Conservation (phyloP, 2,888 invertebrate species). For the Phaedon cochleariae region DNA sequence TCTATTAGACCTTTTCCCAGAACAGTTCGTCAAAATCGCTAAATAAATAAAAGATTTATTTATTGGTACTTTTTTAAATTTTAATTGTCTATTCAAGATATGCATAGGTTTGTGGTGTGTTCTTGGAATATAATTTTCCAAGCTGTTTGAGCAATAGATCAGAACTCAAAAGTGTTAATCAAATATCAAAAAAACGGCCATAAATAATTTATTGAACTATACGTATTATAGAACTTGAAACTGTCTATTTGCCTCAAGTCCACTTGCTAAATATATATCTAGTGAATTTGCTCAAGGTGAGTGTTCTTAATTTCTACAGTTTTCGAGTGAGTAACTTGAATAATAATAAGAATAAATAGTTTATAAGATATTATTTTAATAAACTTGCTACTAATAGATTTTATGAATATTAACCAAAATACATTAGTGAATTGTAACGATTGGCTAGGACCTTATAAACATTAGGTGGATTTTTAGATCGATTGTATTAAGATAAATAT, state of each 20-base stretch:
- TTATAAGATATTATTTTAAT: conserved; percentile 32
- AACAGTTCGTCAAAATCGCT: no score
- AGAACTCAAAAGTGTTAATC: conserved; percentile 57
- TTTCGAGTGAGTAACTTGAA: not conserved
- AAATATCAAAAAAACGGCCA: conserved; percentile 61
- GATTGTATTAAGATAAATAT: conserved; percentile 40
- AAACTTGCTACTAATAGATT: conserved; percentile 30
- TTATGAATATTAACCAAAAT: conserved; percentile 24
- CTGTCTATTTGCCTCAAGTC: conserved; percentile 34
- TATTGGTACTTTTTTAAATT: no score
- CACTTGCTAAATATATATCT: conserved; percentile 34
- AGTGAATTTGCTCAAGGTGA: conserved; percentile 40
- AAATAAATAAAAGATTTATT: no score
- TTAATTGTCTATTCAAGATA: not conserved
- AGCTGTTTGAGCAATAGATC: conserved; percentile 60
- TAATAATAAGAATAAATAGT: conserved; percentile 3
- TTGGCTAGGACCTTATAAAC: conserved; percentile 33
- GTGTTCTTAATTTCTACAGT: conserved; percentile 31
- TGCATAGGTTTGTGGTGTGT: conserved; percentile 21
- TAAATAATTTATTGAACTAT: conserved; percentile 57
- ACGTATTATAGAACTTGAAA: conserved; percentile 48
- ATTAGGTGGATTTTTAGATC: conserved; percentile 32
- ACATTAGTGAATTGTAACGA: conserved; percentile 33
- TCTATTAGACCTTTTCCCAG: no score
- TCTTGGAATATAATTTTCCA: conserved; percentile 34